Percentiles rank a stretch among this genome's conserved stretches.
These are phyloP conservation scores for Drosophila mauritiana DNA, from an alignment of 1,140 invertebrate genomes.

Conservation along the genomic window DNA sequence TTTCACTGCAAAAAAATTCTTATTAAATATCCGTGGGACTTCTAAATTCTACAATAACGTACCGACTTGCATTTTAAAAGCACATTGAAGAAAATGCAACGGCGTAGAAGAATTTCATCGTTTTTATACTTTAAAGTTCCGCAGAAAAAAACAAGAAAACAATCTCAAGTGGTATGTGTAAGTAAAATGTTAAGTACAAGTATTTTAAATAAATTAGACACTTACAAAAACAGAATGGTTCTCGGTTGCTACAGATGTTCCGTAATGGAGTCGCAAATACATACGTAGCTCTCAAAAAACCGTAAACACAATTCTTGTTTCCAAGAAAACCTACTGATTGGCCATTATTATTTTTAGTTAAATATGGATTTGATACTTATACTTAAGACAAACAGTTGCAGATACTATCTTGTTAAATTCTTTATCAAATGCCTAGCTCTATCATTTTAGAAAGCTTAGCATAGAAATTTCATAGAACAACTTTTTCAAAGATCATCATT, in stretches of 20 bases:
- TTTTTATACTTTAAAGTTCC: constrained; percentile 48
- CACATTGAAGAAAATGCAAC: constrained; percentile 41
- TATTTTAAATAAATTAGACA: constrained; percentile 39
- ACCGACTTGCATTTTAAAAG: constrained; percentile 62
- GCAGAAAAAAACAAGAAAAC: constrained; percentile 25
- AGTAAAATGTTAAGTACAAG: background rate
- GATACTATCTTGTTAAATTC: no score
- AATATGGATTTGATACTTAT: no score
- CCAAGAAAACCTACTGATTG: no score
- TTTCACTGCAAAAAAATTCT: constrained; percentile 21
- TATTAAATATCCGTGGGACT: background rate
- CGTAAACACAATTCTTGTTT: background rate
- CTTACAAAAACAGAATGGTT: constrained; percentile 4
- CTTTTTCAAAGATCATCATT: constrained; percentile 10
- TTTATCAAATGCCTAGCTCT: no score
- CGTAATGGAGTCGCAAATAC: background rate
- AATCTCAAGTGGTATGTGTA: constrained; percentile 27
- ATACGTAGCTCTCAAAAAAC: background rate
- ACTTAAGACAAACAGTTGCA: no score
- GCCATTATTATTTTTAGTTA: no score
- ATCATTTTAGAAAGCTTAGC: no score
- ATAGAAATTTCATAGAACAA: no score
- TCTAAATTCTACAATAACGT: constrained; percentile 21
- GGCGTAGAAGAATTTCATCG: background rate
- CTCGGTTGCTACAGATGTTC: constrained; percentile 5